A percentile compares a stretch with the other conserved stretches of the same genome.
These are phyloP conservation scores for Ellobius talpinus DNA, from an alignment of 2,113 vertebrate genomes.

Conservation along the genomic window DNA sequence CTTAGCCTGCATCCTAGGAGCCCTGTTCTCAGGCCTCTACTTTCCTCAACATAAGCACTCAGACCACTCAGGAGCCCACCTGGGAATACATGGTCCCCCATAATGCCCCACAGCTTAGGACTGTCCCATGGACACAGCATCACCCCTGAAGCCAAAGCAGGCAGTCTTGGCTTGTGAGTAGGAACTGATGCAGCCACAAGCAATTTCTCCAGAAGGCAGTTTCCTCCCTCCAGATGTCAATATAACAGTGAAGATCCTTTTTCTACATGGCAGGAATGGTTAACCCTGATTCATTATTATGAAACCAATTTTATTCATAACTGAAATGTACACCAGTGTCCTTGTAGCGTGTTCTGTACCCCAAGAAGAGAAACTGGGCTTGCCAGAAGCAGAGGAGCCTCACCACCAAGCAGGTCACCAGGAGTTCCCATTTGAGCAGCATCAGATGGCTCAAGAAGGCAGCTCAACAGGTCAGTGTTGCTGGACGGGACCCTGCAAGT, in stretches of 20 bases:
- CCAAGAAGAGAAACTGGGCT: conserved; percentile 58
- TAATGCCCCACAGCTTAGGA: neutral
- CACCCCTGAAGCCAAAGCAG: neutral
- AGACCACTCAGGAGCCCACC: too few species aligned
- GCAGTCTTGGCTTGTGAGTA: neutral
- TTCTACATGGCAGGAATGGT: neutral
- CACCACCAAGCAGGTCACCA: conserved; percentile 85
- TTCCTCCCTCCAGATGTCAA: neutral
- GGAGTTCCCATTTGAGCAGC: conserved; percentile 73
- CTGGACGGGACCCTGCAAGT: conserved; percentile 88
- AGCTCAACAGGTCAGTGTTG: conserved; percentile 93
- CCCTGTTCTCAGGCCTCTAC: neutral
- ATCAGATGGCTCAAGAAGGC: conserved; percentile 88
- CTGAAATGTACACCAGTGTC: conserved; percentile 18
- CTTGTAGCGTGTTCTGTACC: neutral
- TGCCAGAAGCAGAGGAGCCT: conserved; percentile 90
- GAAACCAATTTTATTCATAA: neutral
- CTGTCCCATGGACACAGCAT: neutral
- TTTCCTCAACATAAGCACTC: neutral
- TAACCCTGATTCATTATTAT: neutral
- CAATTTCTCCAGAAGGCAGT: neutral
- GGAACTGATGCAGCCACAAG: neutral
- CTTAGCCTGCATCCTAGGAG: neutral
- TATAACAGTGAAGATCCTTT: neutral
- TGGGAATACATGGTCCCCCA: neutral